Percentiles rank a stretch among this genome's conserved stretches.
These are phyloP conservation scores for Pollimyrus isidori DNA, from an alignment of 2,113 vertebrate species.

Conservation along the genomic window DNA sequence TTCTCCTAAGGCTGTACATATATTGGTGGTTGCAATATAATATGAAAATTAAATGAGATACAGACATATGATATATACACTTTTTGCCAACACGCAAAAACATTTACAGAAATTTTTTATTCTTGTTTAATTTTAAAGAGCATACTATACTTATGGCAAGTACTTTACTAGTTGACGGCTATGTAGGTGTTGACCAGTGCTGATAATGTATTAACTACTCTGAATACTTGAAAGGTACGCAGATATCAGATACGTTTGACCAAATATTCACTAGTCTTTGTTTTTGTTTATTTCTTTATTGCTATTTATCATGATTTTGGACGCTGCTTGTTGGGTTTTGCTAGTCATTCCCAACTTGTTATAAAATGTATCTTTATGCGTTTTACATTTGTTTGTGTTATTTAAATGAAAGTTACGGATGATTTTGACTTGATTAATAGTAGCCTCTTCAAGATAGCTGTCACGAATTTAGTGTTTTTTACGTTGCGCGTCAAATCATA, in stretches of 20 bases:
- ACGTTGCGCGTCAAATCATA: not conserved
- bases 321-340: slow-evolving; percentile 8
- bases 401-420: not conserved
- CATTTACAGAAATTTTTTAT: slow-evolving; percentile 47
- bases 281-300: not conserved
- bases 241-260: not conserved
- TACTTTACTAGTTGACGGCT: slow-evolving; percentile 26
- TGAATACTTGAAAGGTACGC: slow-evolving; percentile 7
- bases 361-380: not conserved
- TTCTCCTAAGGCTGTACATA: slow-evolving; percentile 43
- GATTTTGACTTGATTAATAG: not conserved
- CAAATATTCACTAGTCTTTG: not conserved
- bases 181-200: slow-evolving; percentile 31
- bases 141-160: slow-evolving; percentile 40
- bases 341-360: not conserved
- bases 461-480: not conserved
- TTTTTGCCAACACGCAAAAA: slow-evolving; percentile 33
- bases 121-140: slow-evolving; percentile 51
- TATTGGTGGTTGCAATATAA: slow-evolving; percentile 34
- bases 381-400: not conserved
- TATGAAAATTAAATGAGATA: slow-evolving; percentile 20
- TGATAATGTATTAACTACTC: slow-evolving; percentile 16
- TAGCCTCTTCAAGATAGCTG: not conserved
- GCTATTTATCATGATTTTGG: slow-evolving; percentile 3
- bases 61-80: slow-evolving; percentile 14